A percentile compares a stretch with the other conserved stretches of the same genome.
Conservation (phyloP, 2,888 invertebrate species). For the Elgonia sp. region DNA sequence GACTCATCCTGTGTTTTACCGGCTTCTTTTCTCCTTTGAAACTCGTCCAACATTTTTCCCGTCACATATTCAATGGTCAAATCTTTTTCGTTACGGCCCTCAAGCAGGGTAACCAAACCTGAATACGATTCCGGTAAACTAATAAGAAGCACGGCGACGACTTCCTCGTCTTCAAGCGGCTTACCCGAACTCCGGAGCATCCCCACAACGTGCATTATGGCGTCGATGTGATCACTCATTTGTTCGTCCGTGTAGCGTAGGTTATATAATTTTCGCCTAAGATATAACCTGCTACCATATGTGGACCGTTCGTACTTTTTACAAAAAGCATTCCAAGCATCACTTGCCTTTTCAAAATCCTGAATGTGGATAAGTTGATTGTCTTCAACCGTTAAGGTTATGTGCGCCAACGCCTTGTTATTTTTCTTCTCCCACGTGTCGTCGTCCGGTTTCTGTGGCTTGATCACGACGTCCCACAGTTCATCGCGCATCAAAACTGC, state of each 20-base stretch:
- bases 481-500: constrained; percentile 74
- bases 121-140: constrained; percentile 79
- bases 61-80: constrained; percentile 73
- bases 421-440: constrained; percentile 71
- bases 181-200: constrained; percentile 31
- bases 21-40: constrained; percentile 57
- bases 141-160: constrained; percentile 65
- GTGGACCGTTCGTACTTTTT: constrained; percentile 45
- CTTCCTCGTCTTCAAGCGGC: constrained; percentile 43
- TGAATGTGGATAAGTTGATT: constrained; percentile 65
- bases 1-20: not conserved
- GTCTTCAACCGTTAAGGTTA: constrained; percentile 61
- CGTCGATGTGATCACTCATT: constrained; percentile 71
- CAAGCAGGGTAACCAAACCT: constrained; percentile 76
- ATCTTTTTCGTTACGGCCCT: constrained; percentile 74
- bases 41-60: constrained; percentile 78
- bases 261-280: constrained; percentile 36
- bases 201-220: constrained; percentile 70
- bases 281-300: constrained; percentile 40
- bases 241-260: constrained; percentile 22
- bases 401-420: constrained; percentile 65
- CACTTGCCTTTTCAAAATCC: constrained; percentile 53
- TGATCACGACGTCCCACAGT: constrained; percentile 68
- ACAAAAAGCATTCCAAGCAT: constrained; percentile 57
- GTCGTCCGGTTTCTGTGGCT: constrained; percentile 18